These are phyloP conservation scores for Callimorpha dominula DNA, from an alignment of 2,888 invertebrate genomes.

Conservation along the genomic window DNA sequence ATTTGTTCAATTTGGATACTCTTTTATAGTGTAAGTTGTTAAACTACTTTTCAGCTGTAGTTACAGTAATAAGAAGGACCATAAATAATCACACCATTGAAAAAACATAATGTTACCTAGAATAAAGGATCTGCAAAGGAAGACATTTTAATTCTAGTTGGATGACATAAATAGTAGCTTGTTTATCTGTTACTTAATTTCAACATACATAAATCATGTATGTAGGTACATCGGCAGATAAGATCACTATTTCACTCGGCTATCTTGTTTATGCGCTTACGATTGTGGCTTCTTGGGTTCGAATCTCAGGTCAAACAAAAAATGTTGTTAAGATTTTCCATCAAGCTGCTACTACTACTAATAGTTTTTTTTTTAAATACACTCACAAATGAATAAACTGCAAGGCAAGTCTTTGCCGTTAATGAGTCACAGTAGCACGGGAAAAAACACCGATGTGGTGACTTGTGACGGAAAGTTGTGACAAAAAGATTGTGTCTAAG, in stretches of 20 bases:
- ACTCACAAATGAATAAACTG: too few relatives aligned
- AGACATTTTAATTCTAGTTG: neutral
- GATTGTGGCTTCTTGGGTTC: neutral
- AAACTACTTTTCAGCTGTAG: neutral
- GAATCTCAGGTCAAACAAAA: neutral
- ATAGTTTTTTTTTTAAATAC: neutral
- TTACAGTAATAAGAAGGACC: neutral
- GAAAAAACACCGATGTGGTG: too few relatives aligned
- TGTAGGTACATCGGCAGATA: neutral
- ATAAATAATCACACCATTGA: too few relatives aligned
- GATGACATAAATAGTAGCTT: neutral
- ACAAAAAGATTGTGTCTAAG: too few relatives aligned
- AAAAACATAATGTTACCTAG: neutral
- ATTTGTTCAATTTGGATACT: conserved; percentile 20
- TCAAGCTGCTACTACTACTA: neutral
- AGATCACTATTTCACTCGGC: neutral
- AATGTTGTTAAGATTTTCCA: neutral
- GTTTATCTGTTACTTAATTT: neutral
- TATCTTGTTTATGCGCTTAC: neutral
- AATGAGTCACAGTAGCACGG: too few relatives aligned
- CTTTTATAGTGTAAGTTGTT: conserved; percentile 14
- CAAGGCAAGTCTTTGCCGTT: too few relatives aligned
- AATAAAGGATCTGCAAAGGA: neutral
- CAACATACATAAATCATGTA: neutral
- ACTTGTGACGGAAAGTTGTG: too few relatives aligned